Evolutionary conservation across 53 echinoderm and acorn worm species (phyloP).

Genomic region (Henricia sp.): DNA sequence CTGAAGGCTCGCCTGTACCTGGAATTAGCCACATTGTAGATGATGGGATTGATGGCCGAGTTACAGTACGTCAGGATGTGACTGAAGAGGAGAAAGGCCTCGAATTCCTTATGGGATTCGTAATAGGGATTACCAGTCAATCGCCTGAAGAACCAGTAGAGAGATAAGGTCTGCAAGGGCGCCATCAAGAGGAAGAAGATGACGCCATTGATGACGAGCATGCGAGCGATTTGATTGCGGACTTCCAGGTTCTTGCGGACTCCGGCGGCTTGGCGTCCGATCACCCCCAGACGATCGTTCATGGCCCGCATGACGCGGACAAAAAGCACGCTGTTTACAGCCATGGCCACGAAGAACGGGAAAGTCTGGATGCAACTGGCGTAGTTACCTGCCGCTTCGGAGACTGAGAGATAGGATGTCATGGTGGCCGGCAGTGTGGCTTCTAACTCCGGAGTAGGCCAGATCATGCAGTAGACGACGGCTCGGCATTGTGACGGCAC

Average conservation of each 20-base stretch:
- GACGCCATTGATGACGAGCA: conserved; percentile 84
- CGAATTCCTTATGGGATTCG: conserved; percentile 40
- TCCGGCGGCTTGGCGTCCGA: conserved; percentile 77
- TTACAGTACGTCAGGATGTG: conserved; percentile 73
- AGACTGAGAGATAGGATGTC: conserved; percentile 25
- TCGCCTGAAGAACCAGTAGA: conserved; percentile 41
- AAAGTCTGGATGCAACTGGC: conserved; percentile 63
- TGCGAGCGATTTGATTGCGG: conserved; percentile 83
- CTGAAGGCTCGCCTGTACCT: conserved; percentile 75
- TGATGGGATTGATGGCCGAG: conserved; percentile 84
- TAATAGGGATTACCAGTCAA: conserved; percentile 28
- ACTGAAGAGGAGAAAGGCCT: conserved; percentile 33
- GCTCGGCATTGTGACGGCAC: conserved; percentile 47
- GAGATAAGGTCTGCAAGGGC: conserved; percentile 65
- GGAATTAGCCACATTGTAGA: conserved; percentile 89
- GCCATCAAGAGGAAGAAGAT: conserved; percentile 80
- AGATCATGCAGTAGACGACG: conserved; percentile 42
- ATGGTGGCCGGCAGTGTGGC: conserved; percentile 29
- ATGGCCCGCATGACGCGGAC: conserved; percentile 66
- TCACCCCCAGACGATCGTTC: conserved; percentile 74
- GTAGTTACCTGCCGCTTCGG: conserved; percentile 14
- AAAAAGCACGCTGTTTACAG: conserved; percentile 59
- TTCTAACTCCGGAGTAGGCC: conserved; percentile 29
- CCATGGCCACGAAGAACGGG: conserved; percentile 65
- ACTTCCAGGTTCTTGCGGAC: conserved; percentile 78